Evolutionary conservation across 2,797 vertebrate genomes (phyloP), one percentile per base, ranked within the genome.

Genomic region (Microchirus variegatus): DNA sequence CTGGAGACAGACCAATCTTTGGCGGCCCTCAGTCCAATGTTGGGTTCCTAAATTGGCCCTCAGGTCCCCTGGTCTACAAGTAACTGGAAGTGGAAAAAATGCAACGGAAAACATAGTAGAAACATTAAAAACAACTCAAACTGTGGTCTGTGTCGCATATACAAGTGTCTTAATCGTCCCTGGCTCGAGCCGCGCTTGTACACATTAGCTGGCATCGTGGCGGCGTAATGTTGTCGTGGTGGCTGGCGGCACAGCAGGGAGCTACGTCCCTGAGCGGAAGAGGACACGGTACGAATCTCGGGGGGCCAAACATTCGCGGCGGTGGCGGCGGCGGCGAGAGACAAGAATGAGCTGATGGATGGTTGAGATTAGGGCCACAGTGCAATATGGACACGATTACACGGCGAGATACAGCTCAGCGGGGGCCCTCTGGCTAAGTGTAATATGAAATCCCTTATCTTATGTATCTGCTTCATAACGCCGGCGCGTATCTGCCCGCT

Each of bases 361-460:
- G 83, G 80, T 63, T 80, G 81, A 91, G 91, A 93, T 91, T 90
- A 22, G 84, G 84, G 77, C 82, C 82, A 82, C 85, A 80, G 85
- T 81, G 90, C 90, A 92, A 91, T 92, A 92, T 87, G 87, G 88
- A 92, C 89, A 90, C n/a, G 92, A 92, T 93, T 91, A 94, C 88
- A 93, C 86, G 88, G 83, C 89, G 81, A 88, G 93, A 93, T 93
- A 93, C 93, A 90, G 86, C 86, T 78, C 82, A 84, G 84, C 82
- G 71, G 87, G 88, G 85, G 82, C 84, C 84, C 85, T 38, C 56
- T 90, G 89, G 90, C 89, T 89, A 90, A 92, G 89, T 90, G 90
- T 91, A 92, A 92, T 93, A 92, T 91, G 90, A 92, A 92, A 94
- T 87, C 81, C 78, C 89, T 91, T 91, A 93, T 93, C 90, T 86